Base-by-base conservation (phyloP, 2,888 invertebrate species). In the Apoderus coryli region DNA sequence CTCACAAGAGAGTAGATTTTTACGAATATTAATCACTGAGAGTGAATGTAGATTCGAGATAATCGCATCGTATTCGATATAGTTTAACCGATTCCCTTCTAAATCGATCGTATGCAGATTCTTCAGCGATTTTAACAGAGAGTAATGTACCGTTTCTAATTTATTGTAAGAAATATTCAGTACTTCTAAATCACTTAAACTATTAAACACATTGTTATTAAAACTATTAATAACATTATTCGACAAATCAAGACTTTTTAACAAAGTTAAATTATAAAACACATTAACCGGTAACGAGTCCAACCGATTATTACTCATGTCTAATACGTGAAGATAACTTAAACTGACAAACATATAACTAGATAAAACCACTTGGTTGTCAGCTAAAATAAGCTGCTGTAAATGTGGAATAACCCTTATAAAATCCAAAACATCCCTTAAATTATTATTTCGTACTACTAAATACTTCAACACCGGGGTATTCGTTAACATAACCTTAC, bases 141-240 rank as follows among this genome's bases (percentile, higher is more conserved):
- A 33, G 25, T 49, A 52, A 16, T 44, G 36, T 11, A 58, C 38
- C 22, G 39, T 37, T 25, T 45, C 42, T 15, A 58, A 32, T 9
- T 35, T 23, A 38, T 58, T 58, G 26, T 46, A 37, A 1, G 54
- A 54, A 23, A 57, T 35, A 40, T 57, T 54, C 13, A 57, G 36
- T 4, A 38, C 24, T 35, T 49, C 45, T 27, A 56, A 44, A 35
- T 45, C 44, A 4, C 31, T 32, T 14, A 54, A 34, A 14, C 34
- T 37, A 7, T 31, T 24, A 36, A 54, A 53, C 4, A 40, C 40
- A 10, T 38, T 33, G 12, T 39, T 36, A n/a, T 43, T 33, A 24
- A 37, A 10, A 3, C 22, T 12, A 7, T 13, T 9, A 16, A 56
- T 23, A 22, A 42, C 34, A 34, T 56, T 56, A 10, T 26, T 10